Base-by-base conservation (phyloP, 2,797 vertebrate species). In the Sebastolobus alascanus region DNA sequence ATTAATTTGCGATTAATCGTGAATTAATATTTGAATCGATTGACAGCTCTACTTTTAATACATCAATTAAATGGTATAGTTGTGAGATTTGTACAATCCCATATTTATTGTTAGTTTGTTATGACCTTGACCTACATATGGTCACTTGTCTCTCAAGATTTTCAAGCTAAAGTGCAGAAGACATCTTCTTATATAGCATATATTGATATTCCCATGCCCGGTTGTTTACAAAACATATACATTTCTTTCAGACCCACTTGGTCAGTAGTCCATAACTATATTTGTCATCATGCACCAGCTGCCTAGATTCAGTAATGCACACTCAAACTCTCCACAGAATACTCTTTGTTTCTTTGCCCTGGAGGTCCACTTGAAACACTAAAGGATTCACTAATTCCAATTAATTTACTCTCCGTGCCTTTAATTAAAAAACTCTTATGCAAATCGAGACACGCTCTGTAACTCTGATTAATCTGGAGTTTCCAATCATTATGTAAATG, bases 391-490 rank as follows among this genome's bases (percentile, higher is more conserved):
- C 75, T 89, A 83, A 83, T 83, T 89, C 67, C 60, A 80, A 80
- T 90, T 89, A 85, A 89, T 91, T 89, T 86, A 76, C 85, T 85
- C 77, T 87, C 35, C 5, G 29, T 77, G 75, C 67, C 60, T 84
- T 87, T 90, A 87, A 91, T 91, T 86, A 85, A 84, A 86, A 82
- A 79, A 82, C 54, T 78, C 37, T 72, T 68, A 89, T 86, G 86
- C 76, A 90, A 90, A 93, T 88, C 33, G 0, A 65, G 80, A 69
- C 73, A 79, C 64, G 56, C 73, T 84, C 4, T 54, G 70, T 79
- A 78, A 82, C 35, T 81, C 76, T 75, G 80, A 89, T 87, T 84
- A 78, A 89, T 88, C 87, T 50, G 33, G 74, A 65, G 38, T 66
- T 40, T 79, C 54, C 59, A 76, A 65, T 86, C 69, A 84, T 84